These are phyloP conservation scores for Volucella bombylans DNA, from an alignment of 2,888 invertebrate species.

Conservation along the genomic window DNA sequence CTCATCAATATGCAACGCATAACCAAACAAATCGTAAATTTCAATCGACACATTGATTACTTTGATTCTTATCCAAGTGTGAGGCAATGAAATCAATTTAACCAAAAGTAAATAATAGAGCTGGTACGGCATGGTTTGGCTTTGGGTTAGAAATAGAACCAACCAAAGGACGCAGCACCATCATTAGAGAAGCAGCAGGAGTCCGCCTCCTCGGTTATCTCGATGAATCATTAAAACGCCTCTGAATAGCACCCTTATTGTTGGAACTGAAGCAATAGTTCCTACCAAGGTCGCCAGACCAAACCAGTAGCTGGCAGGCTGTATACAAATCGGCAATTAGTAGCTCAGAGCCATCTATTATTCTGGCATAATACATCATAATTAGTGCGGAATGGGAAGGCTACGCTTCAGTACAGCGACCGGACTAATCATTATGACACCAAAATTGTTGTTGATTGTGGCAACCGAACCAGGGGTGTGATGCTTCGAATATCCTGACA, in stretches of 20 bases:
- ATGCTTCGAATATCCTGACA: neutral
- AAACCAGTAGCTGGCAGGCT: neutral
- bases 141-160: neutral
- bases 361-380: conserved; percentile 54
- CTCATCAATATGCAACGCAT: conserved; percentile 16
- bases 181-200: neutral
- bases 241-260: conserved; percentile 40
- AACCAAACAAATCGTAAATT: conserved; percentile 48
- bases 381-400: conserved; percentile 29
- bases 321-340: conserved; percentile 20
- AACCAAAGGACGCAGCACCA: neutral
- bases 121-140: neutral
- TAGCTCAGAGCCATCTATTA: conserved; percentile 46
- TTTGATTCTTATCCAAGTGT: conserved; percentile 42
- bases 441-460: conserved; percentile 35
- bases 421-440: conserved; percentile 33
- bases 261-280: neutral
- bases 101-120: conserved; percentile 28
- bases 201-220: conserved; percentile 5
- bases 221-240: conserved; percentile 35
- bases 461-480: neutral
- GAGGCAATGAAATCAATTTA: conserved; percentile 52
- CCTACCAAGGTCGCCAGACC: neutral
- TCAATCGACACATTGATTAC: conserved; percentile 47
- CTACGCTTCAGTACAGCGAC: neutral